Percentiles rank a stretch among this genome's conserved stretches.
Conservation (phyloP, 2,888 invertebrate genomes). For the Flexamia atlantica region DNA sequence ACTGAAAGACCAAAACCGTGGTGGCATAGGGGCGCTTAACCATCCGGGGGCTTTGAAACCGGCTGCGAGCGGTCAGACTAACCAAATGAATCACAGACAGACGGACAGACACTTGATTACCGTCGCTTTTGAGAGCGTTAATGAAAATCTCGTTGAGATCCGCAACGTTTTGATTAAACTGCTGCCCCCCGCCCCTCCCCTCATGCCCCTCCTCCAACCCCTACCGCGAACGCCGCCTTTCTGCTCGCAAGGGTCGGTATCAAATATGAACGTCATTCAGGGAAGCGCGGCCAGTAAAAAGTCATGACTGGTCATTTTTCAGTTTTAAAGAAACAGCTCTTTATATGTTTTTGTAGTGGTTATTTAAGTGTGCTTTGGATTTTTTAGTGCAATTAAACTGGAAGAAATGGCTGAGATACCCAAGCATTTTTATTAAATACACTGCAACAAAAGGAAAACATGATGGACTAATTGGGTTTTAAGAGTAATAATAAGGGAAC, state of each 20-base stretch:
- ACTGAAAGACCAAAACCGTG: neutral
- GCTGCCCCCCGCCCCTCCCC: neutral
- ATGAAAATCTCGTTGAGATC: constrained; percentile 48
- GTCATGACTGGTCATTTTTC: neutral
- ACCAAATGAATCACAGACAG: constrained; percentile 49
- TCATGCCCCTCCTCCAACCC: neutral
- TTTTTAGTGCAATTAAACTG: too few species aligned
- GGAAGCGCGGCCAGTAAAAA: neutral
- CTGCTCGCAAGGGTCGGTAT: neutral
- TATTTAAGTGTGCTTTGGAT: too few species aligned
- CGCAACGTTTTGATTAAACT: constrained; percentile 40
- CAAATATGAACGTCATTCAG: neutral
- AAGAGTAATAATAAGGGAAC: too few species aligned
- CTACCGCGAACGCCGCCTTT: neutral
- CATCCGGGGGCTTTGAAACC: constrained; percentile 2
- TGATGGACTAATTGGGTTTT: too few species aligned
- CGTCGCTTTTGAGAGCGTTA: constrained; percentile 53
- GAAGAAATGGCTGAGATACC: too few species aligned
- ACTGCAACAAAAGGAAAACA: too few species aligned
- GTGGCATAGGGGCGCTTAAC: neutral
- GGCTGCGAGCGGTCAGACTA: constrained; percentile 23
- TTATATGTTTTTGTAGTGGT: too few species aligned
- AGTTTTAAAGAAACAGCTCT: neutral
- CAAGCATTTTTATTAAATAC: too few species aligned
- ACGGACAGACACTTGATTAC: constrained; percentile 45